A percentile compares a stretch with the other conserved stretches of the same genome.
Evolutionary conservation across 2,888 invertebrate genomes (phyloP).

Genomic region (Selenia dentaria): DNA sequence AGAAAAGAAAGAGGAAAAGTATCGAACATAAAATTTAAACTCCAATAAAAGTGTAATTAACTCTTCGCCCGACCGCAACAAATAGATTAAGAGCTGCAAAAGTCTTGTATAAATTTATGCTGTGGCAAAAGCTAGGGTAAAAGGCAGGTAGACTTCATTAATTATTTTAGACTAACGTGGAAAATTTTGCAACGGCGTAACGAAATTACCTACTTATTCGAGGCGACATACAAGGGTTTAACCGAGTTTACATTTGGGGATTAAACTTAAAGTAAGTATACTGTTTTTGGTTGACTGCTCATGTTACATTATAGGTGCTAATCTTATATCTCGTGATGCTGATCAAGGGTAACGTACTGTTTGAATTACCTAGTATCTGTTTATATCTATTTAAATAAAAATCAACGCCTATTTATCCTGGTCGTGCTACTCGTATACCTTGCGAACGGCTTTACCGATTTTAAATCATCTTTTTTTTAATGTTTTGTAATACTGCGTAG

Average conservation of each 20-base stretch:
- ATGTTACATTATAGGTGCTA: too few relatives aligned
- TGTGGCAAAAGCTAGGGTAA: constrained; percentile 27
- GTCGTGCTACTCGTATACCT: too few relatives aligned
- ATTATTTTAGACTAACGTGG: constrained; percentile 44
- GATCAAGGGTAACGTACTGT: too few relatives aligned
- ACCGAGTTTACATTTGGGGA: constrained; percentile 28
- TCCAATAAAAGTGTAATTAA: constrained; percentile 40
- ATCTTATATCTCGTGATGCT: too few relatives aligned
- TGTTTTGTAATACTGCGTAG: too few relatives aligned
- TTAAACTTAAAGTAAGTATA: constrained; percentile 8
- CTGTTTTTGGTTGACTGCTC: too few relatives aligned
- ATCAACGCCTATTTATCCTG: too few relatives aligned
- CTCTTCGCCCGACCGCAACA: constrained; percentile 35
- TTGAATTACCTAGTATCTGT: too few relatives aligned
- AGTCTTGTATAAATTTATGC: neutral
- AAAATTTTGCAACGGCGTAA: constrained; percentile 36
- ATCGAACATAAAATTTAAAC: constrained; percentile 33
- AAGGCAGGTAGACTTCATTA: constrained; percentile 41
- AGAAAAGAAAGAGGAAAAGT: constrained; percentile 26
- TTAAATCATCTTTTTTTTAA: too few relatives aligned
- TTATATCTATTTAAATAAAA: too few relatives aligned
- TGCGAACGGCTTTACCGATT: too few relatives aligned
- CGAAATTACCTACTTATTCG: constrained; percentile 30
- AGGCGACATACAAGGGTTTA: constrained; percentile 25
- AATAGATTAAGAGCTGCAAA: constrained; percentile 36